phyloP scores from a whole-genome alignment of 2,888 invertebrate species.

The Melinaea menophilus region DNA sequence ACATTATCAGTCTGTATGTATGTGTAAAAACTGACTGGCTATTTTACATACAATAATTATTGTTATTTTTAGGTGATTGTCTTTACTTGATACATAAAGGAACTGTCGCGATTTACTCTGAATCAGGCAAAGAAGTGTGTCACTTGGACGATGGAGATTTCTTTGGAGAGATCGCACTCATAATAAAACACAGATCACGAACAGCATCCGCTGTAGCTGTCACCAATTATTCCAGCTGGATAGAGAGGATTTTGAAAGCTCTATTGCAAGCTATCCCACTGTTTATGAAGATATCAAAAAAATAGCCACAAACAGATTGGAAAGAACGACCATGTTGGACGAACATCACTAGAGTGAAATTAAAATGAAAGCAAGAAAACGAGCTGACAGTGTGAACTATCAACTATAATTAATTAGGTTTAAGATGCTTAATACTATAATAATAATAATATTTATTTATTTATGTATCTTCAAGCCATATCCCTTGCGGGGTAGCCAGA shows the following conservation, averaged over 20 bases:
- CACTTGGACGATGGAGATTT: slow-evolving; percentile 77
- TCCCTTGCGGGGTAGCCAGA: too few species aligned
- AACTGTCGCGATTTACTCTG: slow-evolving; percentile 78
- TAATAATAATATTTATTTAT: background rate
- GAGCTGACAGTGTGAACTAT: background rate
- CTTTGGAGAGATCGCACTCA: slow-evolving; percentile 53
- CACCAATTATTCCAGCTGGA: slow-evolving; percentile 50
- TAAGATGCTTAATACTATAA: background rate
- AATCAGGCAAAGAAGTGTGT: slow-evolving; percentile 78
- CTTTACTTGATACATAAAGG: slow-evolving; percentile 81
- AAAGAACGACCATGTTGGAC: slow-evolving; percentile 46
- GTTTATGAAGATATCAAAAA: slow-evolving; percentile 54
- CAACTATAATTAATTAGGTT: background rate
- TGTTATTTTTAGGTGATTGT: slow-evolving; percentile 67
- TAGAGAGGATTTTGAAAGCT: slow-evolving; percentile 48
- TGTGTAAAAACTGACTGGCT: too few species aligned
- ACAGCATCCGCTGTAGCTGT: slow-evolving; percentile 53
- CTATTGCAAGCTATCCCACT: slow-evolving; percentile 53
- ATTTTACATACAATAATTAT: too few species aligned
- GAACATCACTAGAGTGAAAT: slow-evolving; percentile 51
- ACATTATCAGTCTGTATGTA: too few species aligned
- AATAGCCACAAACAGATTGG: slow-evolving; percentile 42
- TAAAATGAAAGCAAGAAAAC: slow-evolving; percentile 15
- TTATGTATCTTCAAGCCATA: too few species aligned
- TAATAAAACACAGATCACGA: slow-evolving; percentile 43